phyloP scores from a whole-genome alignment of 1,140 invertebrate species.

The Caenorhabditis latens region DNA sequence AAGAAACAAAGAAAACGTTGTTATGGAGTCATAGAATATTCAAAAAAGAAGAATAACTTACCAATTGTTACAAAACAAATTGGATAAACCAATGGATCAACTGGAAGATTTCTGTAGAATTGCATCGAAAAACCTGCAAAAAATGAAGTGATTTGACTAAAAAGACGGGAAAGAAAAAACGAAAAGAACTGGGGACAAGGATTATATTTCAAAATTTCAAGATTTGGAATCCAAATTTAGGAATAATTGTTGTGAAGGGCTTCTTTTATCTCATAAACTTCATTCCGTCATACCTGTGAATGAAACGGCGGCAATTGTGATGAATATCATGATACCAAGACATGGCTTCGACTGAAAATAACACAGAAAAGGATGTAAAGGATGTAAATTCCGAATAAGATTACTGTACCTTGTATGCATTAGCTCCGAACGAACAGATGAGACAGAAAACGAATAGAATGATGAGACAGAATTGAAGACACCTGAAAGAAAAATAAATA shows the following conservation, averaged over 20 bases:
- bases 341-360: conserved; percentile 34
- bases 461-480: conserved; percentile 38
- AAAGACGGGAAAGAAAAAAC: neutral
- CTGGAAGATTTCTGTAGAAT: conserved; percentile 51
- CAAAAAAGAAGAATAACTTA: conserved; percentile 7
- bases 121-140: conserved; percentile 36
- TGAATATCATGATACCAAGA: conserved; percentile 36
- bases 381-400: neutral
- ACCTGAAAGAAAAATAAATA: neutral
- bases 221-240: conserved; percentile 7
- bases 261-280: neutral
- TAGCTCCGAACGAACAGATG: conserved; percentile 47
- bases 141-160: neutral
- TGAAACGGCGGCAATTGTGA: conserved; percentile 12
- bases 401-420: conserved; percentile 56
- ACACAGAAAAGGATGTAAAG: neutral
- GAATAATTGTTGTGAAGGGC: conserved; percentile 14
- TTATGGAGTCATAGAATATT: conserved; percentile 5
- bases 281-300: conserved; percentile 17
- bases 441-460: conserved; percentile 56
- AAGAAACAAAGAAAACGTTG: neutral
- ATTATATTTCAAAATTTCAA: conserved; percentile 12
- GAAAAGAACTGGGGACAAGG: conserved; percentile 17
- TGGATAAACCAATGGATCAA: conserved; percentile 50
- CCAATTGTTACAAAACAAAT: conserved; percentile 49